Evolutionary conservation across 1,140 invertebrate species (phyloP), one percentile per base, ranked within the genome.

Genomic region (Laupala kohalensis): DNA sequence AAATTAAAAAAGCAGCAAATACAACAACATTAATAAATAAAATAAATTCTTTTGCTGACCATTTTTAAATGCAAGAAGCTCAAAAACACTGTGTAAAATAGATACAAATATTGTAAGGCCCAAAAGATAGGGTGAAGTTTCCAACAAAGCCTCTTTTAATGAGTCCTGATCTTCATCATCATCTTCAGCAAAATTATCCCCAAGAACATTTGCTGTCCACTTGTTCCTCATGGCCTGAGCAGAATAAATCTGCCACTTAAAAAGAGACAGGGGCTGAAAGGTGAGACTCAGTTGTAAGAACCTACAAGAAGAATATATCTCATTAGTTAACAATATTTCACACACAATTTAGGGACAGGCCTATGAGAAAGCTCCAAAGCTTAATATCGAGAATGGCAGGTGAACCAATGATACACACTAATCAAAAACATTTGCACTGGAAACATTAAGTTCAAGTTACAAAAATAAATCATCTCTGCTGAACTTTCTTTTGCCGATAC

Each of bases 51-150:
- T 5, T 23, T 29, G 64, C 76, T 82, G 82, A 91, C 90, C 96
- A 85, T 99, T 99, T 85, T 99, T 99, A 81, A 99, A 99, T 69
- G 98, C 97, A 29, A 99, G 84, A 76, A 99, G 89, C 81, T 99
- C 98, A 84, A 99, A 99, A 66, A 99, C 88, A 75, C 93, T 98
- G 82, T 99, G 98, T 4, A 99, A 83, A 30, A 99, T 87, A 4
- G 97, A 99, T 0, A 99, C 91, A 72, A 89, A 84, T 71, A 99
- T 88, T 15, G 98, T 99, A 62, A 98, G 79, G 30, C 85, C 96
- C 19, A 99, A 82, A 25, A 99, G 84, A 80, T 97, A 97, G 0
- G 96, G 95, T 80, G 96, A 99, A 1, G 97, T 99, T 77, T 99
- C 97, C 23, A 99, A 81, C 68, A 99, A 85, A 3, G 97, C 91